phyloP scores from a whole-genome alignment of 2,113 vertebrate species.

The Choloepus hoffmanni region DNA sequence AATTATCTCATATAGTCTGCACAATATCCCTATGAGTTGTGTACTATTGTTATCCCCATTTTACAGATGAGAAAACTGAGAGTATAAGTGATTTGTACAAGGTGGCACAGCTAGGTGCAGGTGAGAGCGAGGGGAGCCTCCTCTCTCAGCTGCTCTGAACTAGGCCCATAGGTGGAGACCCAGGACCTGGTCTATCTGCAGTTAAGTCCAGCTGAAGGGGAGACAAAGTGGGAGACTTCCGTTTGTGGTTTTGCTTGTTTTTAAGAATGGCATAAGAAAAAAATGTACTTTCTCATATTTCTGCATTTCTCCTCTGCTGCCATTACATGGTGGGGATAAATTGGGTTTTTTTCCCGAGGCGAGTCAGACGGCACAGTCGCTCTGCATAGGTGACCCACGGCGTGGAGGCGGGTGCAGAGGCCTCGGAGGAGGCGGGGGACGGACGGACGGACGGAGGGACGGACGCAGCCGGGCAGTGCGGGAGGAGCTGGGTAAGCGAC shows the following conservation, averaged over 20 bases:
- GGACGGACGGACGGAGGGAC: not conserved
- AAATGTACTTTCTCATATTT: not conserved
- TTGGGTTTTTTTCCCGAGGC: not conserved
- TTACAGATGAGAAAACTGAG: slow-evolving; percentile 10
- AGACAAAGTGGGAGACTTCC: not conserved
- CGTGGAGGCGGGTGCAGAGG: not conserved
- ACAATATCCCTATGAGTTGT: not conserved
- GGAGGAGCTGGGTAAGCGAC: accelerated
- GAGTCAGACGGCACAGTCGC: not conserved
- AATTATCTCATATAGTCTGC: not conserved
- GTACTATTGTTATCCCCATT: not conserved
- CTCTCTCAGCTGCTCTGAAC: too few relatives aligned
- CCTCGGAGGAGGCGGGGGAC: not conserved
- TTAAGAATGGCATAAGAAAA: not conserved
- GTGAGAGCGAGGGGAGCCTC: accelerated
- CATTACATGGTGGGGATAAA: not conserved
- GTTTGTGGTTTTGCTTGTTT: not conserved
- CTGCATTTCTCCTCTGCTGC: not conserved
- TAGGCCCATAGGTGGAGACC: not conserved
- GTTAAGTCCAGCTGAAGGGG: not conserved
- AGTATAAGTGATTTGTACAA: not conserved
- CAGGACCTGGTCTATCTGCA: too few relatives aligned
- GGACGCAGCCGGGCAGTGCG: accelerated
- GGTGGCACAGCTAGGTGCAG: not conserved
- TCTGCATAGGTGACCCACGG: not conserved